phyloP scores from a whole-genome alignment of 1,140 invertebrate genomes.

The Drosophila ironensis region DNA sequence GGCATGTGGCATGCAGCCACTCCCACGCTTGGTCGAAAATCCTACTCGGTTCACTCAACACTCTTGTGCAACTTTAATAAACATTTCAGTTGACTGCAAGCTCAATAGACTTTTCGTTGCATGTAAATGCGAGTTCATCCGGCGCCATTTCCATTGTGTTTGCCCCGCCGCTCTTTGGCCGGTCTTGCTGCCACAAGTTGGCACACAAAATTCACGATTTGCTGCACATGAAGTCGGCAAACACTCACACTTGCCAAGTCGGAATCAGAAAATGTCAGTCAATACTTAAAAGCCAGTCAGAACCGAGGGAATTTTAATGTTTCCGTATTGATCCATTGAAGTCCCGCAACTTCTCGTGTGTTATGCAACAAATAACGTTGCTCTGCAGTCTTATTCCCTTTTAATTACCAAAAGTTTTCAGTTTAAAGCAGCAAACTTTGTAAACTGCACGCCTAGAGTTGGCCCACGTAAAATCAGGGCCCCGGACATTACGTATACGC shows the following conservation, averaged over 20 bases:
- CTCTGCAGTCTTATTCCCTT: too few species aligned
- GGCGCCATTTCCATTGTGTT: constrained; percentile 43
- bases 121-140: constrained; percentile 35
- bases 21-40: background rate
- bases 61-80: constrained; percentile 55
- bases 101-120: constrained; percentile 19
- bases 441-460: background rate
- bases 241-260: constrained; percentile 8
- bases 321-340: constrained; percentile 20
- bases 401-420: too few species aligned
- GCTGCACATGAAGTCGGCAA: constrained; percentile 31
- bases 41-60: background rate
- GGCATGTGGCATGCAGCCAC: background rate
- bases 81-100: constrained; percentile 27
- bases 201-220: constrained; percentile 37
- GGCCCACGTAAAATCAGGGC: constrained; percentile 13
- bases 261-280: constrained; percentile 35
- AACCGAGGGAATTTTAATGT: background rate
- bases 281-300: constrained; percentile 25
- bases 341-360: too few species aligned
- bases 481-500: constrained; percentile 54
- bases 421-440: background rate
- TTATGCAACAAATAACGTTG: background rate
- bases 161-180: background rate
- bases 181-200: constrained; percentile 11